phyloP scores from a whole-genome alignment of 2,113 vertebrate species.

The Burhinus oedicnemus region DNA sequence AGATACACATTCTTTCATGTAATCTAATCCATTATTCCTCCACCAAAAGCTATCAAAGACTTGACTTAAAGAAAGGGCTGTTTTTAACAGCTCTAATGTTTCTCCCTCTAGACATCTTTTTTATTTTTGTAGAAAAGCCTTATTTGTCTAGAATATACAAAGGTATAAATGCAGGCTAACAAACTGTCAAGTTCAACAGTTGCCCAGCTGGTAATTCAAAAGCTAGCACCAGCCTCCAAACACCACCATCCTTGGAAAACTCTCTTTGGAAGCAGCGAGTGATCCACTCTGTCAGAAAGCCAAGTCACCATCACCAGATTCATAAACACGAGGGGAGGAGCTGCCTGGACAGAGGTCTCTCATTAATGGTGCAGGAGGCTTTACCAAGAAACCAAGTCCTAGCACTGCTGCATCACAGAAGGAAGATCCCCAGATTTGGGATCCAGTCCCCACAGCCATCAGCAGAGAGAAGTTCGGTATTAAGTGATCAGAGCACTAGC shows the following conservation, averaged over 20 bases:
- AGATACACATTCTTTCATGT: not conserved
- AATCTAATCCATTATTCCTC: not conserved
- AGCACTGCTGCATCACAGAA: not conserved
- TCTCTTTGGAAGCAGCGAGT: not conserved
- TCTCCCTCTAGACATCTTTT: not conserved
- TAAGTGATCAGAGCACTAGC: not conserved
- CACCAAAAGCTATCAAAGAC: not conserved
- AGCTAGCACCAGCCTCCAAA: not conserved
- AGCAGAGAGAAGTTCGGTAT: not conserved
- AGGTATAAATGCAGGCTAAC: not conserved
- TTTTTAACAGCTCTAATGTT: not conserved
- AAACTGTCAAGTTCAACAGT: not conserved
- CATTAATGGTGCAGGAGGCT: not conserved
- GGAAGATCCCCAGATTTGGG: not conserved
- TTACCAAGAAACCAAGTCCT: not conserved
- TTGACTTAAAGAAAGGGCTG: not conserved
- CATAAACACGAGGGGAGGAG: not conserved
- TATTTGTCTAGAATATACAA: not conserved
- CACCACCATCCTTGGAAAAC: not conserved
- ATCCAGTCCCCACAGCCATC: not conserved
- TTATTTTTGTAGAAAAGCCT: not conserved
- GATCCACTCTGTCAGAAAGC: not conserved
- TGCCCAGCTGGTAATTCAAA: not conserved
- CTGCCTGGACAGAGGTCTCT: not conserved
- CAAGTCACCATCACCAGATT: not conserved